Evolutionary conservation across 2,888 invertebrate genomes (phyloP).

Genomic region (Pocota personata): DNA sequence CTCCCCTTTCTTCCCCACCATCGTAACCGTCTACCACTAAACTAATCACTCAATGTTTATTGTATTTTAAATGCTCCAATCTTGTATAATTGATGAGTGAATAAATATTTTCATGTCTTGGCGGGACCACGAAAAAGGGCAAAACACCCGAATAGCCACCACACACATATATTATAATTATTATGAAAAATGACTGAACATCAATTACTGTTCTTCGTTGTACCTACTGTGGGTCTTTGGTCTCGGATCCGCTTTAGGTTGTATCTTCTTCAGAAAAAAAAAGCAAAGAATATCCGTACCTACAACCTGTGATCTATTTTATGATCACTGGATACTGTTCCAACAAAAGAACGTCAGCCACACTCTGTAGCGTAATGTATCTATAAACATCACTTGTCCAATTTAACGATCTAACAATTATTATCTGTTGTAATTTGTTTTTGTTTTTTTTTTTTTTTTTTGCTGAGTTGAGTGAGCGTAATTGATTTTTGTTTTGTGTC

Average conservation of each 20-base stretch:
- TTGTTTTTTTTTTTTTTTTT: slow-evolving; percentile 17
- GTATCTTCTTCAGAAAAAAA: slow-evolving; percentile 18
- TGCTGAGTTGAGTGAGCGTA: slow-evolving; percentile 48
- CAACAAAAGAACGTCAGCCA: slow-evolving; percentile 32
- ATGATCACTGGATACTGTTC: slow-evolving; percentile 51
- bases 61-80: slow-evolving; percentile 73
- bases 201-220: slow-evolving; percentile 50
- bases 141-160: slow-evolving; percentile 44
- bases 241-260: slow-evolving; percentile 19
- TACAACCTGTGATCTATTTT: slow-evolving; percentile 68
- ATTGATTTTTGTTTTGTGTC: slow-evolving; percentile 68
- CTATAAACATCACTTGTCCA: slow-evolving; percentile 72
- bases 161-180: slow-evolving; percentile 66
- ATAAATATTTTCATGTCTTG: slow-evolving; percentile 68
- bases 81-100: slow-evolving; percentile 71
- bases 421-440: slow-evolving; percentile 70
- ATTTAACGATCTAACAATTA: slow-evolving; percentile 73
- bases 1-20: not conserved
- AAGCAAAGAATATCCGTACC: slow-evolving; percentile 10
- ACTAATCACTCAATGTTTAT: slow-evolving; percentile 70
- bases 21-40: slow-evolving; percentile 6
- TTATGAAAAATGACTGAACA: slow-evolving; percentile 71
- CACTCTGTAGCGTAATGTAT: slow-evolving; percentile 58
- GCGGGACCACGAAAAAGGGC: slow-evolving; percentile 12
- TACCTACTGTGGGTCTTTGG: slow-evolving; percentile 37